Conservation (phyloP, 1,140 invertebrate genomes). For the Centruroides vittatus region DNA sequence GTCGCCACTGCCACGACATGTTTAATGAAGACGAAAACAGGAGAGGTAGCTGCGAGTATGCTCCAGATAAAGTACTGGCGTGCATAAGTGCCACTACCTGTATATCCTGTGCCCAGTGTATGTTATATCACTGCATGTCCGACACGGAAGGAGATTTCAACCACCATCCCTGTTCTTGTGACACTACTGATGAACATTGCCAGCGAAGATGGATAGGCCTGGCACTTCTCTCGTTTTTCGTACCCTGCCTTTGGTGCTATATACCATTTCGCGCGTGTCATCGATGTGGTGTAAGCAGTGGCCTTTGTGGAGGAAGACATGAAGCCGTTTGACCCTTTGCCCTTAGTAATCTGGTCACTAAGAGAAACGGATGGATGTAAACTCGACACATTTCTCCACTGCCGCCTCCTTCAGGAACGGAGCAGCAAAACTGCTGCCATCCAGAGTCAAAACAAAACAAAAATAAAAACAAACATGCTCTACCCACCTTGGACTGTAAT, state of each 20-base stretch:
- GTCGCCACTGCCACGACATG: constrained; percentile 34
- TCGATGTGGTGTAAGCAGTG: constrained; percentile 57
- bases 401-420: too few relatives aligned
- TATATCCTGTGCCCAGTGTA: constrained; percentile 58
- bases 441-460: too few relatives aligned
- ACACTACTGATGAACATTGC: constrained; percentile 37
- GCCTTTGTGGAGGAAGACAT: constrained; percentile 68
- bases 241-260: constrained; percentile 89
- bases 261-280: constrained; percentile 70
- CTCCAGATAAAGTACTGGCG: constrained; percentile 63
- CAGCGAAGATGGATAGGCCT: constrained; percentile 61
- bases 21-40: constrained; percentile 57
- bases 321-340: constrained; percentile 25
- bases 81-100: constrained; percentile 71
- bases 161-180: constrained; percentile 63
- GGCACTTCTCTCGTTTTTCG: constrained; percentile 64
- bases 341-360: background rate
- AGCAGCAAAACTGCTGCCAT: too few relatives aligned
- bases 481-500: too few relatives aligned
- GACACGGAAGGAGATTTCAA: constrained; percentile 56
- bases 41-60: constrained; percentile 69
- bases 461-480: too few relatives aligned
- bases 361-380: background rate
- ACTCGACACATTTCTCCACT: too few relatives aligned
- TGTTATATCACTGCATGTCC: constrained; percentile 84